phyloP scores from a whole-genome alignment of 2,797 vertebrate species.

The Eremophila alpestris region DNA sequence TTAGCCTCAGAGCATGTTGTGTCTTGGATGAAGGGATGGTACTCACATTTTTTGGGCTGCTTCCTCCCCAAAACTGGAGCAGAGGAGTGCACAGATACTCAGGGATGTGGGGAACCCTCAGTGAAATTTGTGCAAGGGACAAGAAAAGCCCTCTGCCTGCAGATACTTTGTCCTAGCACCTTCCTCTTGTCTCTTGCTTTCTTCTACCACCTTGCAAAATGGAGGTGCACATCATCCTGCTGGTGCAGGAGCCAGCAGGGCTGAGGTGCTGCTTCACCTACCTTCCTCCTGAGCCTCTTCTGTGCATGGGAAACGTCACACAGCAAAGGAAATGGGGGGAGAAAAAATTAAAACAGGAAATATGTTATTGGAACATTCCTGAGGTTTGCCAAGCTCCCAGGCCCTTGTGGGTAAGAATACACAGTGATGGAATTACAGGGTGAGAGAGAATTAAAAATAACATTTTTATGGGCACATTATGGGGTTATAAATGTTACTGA shows the following conservation, averaged over 20 bases:
- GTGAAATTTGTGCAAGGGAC: neutral
- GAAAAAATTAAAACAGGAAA: constrained; percentile 52
- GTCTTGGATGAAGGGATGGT: neutral
- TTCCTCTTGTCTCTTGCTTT: neutral
- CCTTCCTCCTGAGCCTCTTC: constrained; percentile 82
- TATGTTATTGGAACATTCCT: neutral
- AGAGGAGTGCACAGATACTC: neutral
- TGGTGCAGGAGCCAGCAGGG: neutral
- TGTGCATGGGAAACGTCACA: neutral
- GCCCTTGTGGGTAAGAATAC: neutral
- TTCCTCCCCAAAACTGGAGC: neutral
- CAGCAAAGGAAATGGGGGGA: neutral
- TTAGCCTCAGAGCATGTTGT: neutral
- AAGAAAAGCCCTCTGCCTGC: neutral
- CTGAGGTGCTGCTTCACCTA: constrained; percentile 63
- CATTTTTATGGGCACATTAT: neutral
- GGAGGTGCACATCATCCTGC: fast-evolving
- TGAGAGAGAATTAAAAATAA: constrained; percentile 11
- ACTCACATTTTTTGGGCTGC: neutral
- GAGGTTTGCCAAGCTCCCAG: constrained; percentile 7
- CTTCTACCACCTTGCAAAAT: neutral
- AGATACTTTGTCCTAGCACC: neutral
- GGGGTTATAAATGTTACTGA: constrained; percentile 22
- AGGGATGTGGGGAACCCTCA: neutral
- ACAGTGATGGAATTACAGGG: neutral